Percentiles rank a stretch among this genome's conserved stretches.
Evolutionary conservation across 2,888 invertebrate species (phyloP).

Genomic region (Apotomis capreana): DNA sequence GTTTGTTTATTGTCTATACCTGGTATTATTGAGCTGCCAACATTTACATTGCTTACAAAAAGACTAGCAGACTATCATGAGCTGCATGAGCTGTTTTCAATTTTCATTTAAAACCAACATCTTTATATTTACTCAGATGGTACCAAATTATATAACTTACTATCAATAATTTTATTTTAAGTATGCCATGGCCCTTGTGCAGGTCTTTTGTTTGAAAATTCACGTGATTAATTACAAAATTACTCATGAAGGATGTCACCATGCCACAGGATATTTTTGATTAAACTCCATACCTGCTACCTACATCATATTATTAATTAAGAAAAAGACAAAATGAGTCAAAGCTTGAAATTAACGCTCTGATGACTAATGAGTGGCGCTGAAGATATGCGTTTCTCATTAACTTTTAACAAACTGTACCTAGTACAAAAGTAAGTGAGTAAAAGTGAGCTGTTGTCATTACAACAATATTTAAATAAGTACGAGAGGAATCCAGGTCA

Average conservation of each 20-base stretch:
- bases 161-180: neutral
- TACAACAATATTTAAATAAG: neutral
- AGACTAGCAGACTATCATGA: no score
- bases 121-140: neutral
- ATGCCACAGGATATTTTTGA: neutral
- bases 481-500: constrained; percentile 26
- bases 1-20: no score
- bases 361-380: neutral
- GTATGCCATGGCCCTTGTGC: neutral
- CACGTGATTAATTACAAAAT: neutral
- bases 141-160: neutral
- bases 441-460: constrained; percentile 22
- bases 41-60: no score
- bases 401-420: neutral
- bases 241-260: neutral
- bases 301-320: constrained; percentile 15
- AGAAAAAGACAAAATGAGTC: neutral
- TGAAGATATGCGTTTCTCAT: neutral
- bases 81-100: no score
- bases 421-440: neutral
- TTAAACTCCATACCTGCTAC: neutral
- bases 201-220: neutral
- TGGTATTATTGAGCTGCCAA: no score
- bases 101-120: no score
- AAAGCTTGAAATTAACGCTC: neutral